Base-by-base conservation (phyloP, 92 coral and sea anemone genomes). In the Epizoanthus scotinus region DNA sequence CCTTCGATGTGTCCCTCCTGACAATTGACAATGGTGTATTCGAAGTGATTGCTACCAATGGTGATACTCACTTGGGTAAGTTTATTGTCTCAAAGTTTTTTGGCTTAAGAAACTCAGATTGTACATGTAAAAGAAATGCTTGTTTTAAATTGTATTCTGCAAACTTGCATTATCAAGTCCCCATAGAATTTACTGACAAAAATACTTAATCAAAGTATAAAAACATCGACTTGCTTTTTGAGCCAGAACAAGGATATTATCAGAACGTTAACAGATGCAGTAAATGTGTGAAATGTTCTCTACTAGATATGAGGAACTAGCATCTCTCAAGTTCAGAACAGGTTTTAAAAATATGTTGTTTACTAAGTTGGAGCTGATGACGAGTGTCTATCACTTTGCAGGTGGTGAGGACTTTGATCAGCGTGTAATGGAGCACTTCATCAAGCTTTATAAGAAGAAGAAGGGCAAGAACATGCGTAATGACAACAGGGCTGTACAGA, bases 401-500 rank as follows among this genome's bases (percentile, higher is more conserved):
- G 99, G 99, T 89, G 99, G 99, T 71, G 99, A 95, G 90, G 99
- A 95, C 87, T 95, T 95, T 89, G 99, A 95, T 83, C 99, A 95
- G 89, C 83, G 86, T 47, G 97, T 95, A 57, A 95, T 95, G 99
- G 95, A 93, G 4, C 89, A 95, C 61, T 95, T 95, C 85, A 93
- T 95, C 86, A 95, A 95, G 79, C 84, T 95, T 38, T 95, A 95
- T 90, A 95, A 93, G 92, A 95, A 95, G 69, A 95, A 95, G 98
- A 95, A 93, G 80, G 99, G 99, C 92, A 95, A 95, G 81, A 90
- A 95, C 68, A 90, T 95, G 47, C 99, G 99, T 65, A 95, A 95
- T 84, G 99, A 95, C 86, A 92, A 95, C 95, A 89, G 99, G 60
- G 99, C 99, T 63, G 93, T 95, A 38, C 99, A 95, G 87, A 95